Evolutionary conservation across 2,113 vertebrate genomes (phyloP).

Genomic region (Circaetus gallicus): DNA sequence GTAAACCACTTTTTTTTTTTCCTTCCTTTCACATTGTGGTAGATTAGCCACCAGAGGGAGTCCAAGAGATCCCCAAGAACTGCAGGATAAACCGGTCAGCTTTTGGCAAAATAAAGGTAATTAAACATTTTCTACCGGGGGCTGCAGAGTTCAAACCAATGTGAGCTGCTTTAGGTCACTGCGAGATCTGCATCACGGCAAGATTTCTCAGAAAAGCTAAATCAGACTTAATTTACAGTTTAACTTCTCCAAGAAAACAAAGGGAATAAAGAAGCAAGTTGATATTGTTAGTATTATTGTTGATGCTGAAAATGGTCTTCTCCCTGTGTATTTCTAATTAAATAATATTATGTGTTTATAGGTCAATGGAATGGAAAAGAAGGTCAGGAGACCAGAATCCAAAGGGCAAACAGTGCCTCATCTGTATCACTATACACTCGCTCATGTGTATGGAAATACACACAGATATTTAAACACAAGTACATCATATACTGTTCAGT

Average conservation of each 20-base stretch:
- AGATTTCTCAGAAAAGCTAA: background rate
- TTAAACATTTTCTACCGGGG: background rate
- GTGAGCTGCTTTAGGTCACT: background rate
- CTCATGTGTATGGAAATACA: background rate
- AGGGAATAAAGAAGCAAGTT: background rate
- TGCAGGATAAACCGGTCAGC: background rate
- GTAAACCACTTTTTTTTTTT: background rate
- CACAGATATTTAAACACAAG: background rate
- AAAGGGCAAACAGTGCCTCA: background rate
- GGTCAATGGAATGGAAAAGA: background rate
- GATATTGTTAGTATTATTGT: background rate
- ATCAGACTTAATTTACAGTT: background rate
- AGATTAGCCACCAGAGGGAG: slow-evolving; percentile 62
- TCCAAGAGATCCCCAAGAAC: slow-evolving; percentile 12
- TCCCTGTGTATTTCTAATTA: background rate
- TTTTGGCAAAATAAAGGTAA: slow-evolving; percentile 43
- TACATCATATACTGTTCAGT: background rate
- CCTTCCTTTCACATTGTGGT: background rate
- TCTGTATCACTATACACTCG: background rate
- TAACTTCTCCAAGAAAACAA: background rate
- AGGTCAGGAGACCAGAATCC: background rate
- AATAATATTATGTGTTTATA: background rate
- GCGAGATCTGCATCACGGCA: fast-evolving
- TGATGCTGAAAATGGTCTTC: background rate
- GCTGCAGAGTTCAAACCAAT: background rate